These are phyloP conservation scores for Kryptolebias marmoratus DNA, from an alignment of 2,113 vertebrate genomes.

Conservation along the genomic window DNA sequence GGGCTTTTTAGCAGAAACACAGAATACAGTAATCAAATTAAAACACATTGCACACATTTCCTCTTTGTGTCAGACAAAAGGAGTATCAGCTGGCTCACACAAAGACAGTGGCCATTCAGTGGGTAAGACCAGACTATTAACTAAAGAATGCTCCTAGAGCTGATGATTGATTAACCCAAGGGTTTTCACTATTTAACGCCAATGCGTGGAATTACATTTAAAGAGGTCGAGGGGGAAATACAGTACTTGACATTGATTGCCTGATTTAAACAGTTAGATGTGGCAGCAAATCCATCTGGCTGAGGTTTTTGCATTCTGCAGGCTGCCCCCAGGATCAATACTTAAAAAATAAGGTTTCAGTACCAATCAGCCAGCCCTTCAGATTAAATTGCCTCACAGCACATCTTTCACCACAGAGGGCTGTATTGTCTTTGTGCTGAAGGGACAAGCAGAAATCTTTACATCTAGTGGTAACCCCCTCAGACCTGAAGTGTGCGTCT, in stretches of 20 bases:
- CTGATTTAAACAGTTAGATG: slow-evolving; percentile 74
- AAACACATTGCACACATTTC: slow-evolving; percentile 34
- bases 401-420: slow-evolving; percentile 9
- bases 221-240: slow-evolving; percentile 24
- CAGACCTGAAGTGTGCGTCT: background rate
- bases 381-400: slow-evolving; percentile 61
- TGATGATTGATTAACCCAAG: slow-evolving; percentile 77
- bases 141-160: slow-evolving; percentile 65
- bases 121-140: slow-evolving; percentile 72
- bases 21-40: slow-evolving; percentile 56
- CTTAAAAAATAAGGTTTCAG: slow-evolving; percentile 77
- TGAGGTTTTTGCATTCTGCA: slow-evolving; percentile 73
- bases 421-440: background rate
- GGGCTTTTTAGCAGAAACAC: slow-evolving; percentile 1
- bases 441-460: background rate
- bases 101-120: slow-evolving; percentile 61
- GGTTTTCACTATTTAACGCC: slow-evolving; percentile 68
- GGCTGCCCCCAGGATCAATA: slow-evolving; percentile 64
- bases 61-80: slow-evolving; percentile 24
- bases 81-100: slow-evolving; percentile 21
- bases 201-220: slow-evolving; percentile 70
- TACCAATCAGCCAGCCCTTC: slow-evolving; percentile 59
- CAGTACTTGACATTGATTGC: slow-evolving; percentile 68
- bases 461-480: background rate
- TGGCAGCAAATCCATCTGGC: slow-evolving; percentile 77